Evolutionary conservation across 2,888 invertebrate genomes (phyloP).

Genomic region (Aleiodes leptofemur): DNA sequence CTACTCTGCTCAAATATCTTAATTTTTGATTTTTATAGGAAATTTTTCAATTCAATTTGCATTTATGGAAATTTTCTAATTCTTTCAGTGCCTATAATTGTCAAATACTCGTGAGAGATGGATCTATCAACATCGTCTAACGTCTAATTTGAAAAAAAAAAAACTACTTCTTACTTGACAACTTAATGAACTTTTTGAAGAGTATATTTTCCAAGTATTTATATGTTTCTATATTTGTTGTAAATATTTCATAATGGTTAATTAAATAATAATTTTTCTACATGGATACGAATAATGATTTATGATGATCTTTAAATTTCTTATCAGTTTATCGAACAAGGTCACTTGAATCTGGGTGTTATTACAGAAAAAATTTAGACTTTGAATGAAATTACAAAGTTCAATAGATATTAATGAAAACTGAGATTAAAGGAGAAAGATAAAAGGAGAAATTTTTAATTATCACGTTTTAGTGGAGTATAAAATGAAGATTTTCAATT

Average conservation of each 20-base stretch:
- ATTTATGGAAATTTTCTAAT: slow-evolving; percentile 43
- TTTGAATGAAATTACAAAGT: not conserved
- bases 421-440: no score
- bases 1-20: slow-evolving; percentile 56
- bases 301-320: not conserved
- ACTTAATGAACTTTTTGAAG: slow-evolving; percentile 39
- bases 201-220: slow-evolving; percentile 35
- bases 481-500: no score
- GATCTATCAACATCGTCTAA: slow-evolving; percentile 28
- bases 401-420: not conserved
- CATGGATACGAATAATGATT: not conserved
- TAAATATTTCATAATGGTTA: slow-evolving; percentile 49
- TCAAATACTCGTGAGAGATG: slow-evolving; percentile 65
- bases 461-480: no score
- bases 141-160: no score
- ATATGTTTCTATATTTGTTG: slow-evolving; percentile 31
- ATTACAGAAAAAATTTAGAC: not conserved
- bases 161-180: not conserved
- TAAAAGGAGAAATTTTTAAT: no score
- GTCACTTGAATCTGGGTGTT: not conserved
- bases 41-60: not conserved
- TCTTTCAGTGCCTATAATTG: slow-evolving; percentile 68
- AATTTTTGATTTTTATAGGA: slow-evolving; percentile 43
- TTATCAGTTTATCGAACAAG: slow-evolving; percentile 1
- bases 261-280: slow-evolving; percentile 45